These are phyloP conservation scores for Sturnus vulgaris DNA, from an alignment of 2,113 vertebrate genomes.

Conservation along the genomic window DNA sequence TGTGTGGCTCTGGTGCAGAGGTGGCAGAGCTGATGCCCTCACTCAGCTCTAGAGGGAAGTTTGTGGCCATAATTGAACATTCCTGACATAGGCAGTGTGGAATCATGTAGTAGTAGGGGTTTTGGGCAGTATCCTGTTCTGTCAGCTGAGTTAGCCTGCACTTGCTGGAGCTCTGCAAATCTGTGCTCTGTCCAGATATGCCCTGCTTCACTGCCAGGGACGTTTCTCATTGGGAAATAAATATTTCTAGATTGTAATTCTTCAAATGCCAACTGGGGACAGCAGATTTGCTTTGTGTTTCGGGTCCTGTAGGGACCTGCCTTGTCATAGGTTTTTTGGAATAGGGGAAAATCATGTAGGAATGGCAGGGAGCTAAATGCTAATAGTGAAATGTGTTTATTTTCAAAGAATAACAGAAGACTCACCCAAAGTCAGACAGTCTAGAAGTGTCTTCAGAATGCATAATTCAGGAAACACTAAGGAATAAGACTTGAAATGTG, in stretches of 20 bases:
- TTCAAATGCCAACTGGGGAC: neutral
- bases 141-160: neutral
- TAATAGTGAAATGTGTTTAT: neutral
- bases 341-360: neutral
- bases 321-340: neutral
- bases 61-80: rapidly evolving
- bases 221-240: neutral
- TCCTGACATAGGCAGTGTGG: neutral
- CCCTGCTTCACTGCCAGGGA: neutral
- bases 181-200: neutral
- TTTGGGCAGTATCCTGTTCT: neutral
- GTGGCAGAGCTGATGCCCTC: neutral
- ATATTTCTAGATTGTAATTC: neutral
- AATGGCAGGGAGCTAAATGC: neutral
- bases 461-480: conserved; percentile 25
- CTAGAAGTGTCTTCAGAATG: conserved; percentile 26
- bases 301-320: neutral
- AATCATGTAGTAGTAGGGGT: rapidly evolving
- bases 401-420: neutral
- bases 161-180: rapidly evolving
- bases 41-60: neutral
- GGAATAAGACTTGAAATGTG: conserved; percentile 52
- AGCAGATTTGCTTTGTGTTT: neutral
- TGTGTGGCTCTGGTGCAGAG: neutral
- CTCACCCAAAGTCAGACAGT: neutral